Conservation (phyloP, 2,797 vertebrate species). For the Scolopax rusticola region DNA sequence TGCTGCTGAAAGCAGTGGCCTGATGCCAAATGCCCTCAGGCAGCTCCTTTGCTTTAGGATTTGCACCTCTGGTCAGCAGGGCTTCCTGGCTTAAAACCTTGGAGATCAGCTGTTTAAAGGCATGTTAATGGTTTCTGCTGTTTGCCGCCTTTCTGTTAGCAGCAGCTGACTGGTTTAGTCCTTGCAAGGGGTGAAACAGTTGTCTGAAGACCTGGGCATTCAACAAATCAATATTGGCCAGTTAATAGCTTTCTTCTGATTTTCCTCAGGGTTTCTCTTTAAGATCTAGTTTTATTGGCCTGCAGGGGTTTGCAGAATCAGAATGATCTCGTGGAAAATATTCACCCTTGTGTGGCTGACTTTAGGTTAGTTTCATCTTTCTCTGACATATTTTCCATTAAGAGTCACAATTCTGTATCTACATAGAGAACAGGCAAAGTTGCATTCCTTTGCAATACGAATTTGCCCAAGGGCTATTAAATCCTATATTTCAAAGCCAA, state of each 20-base stretch:
- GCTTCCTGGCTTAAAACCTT: not conserved
- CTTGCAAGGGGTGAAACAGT: not conserved
- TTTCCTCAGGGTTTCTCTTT: not conserved
- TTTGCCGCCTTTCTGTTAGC: not conserved
- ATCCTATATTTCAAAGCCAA: not conserved
- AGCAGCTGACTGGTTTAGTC: not conserved
- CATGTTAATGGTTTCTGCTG: not conserved
- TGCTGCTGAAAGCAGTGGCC: not conserved
- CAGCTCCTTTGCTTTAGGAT: not conserved
- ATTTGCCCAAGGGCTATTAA: not conserved
- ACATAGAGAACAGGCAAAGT: not conserved
- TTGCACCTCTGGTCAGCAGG: not conserved
- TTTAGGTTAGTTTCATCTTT: not conserved
- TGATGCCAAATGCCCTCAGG: not conserved
- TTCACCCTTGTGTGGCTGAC: not conserved
- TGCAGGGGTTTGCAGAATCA: not conserved
- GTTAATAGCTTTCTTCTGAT: not conserved
- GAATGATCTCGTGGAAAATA: accelerated
- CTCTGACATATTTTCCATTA: not conserved
- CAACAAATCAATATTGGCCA: not conserved
- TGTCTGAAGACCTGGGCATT: not conserved
- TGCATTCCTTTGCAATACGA: not conserved
- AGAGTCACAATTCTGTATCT: not conserved
- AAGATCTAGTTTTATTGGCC: not conserved
- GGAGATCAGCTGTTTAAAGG: not conserved